phyloP scores from a whole-genome alignment of 2,797 vertebrate genomes.

The Petrocephalus sullivani region DNA sequence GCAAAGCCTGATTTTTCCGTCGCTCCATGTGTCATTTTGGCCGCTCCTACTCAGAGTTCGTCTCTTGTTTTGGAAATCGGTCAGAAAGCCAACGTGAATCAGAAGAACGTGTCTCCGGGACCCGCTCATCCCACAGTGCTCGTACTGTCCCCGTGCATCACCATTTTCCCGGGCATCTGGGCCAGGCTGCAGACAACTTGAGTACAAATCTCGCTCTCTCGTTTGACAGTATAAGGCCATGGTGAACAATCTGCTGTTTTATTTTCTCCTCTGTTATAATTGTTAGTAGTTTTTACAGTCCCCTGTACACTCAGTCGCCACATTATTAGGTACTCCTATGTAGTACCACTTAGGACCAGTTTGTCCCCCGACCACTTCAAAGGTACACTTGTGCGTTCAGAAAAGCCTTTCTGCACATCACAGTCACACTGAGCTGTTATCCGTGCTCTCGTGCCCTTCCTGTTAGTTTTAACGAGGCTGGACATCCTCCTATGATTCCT shows the following conservation, averaged over 20 bases:
- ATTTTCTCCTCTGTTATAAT: conserved; percentile 2
- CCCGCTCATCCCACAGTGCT: conserved; percentile 51
- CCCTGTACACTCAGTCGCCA: background rate
- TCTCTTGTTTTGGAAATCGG: conserved; percentile 22
- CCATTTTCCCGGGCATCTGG: conserved; percentile 28
- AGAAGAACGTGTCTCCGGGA: conserved; percentile 38
- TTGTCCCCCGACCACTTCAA: background rate
- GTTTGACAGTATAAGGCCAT: conserved; percentile 57
- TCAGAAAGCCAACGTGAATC: conserved; percentile 36
- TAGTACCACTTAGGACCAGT: background rate
- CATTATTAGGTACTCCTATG: background rate
- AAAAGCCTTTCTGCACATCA: background rate
- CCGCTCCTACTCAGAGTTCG: conserved; percentile 18
- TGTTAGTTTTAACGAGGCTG: background rate
- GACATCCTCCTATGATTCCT: background rate
- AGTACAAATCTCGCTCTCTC: conserved; percentile 37
- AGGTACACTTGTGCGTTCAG: background rate
- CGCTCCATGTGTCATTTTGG: conserved; percentile 19
- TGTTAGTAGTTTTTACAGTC: conserved; percentile 5
- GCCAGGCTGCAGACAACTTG: conserved; percentile 32
- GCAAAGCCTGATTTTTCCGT: conserved; percentile 24
- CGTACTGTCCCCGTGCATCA: conserved; percentile 35
- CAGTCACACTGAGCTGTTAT: background rate
- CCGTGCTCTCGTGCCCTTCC: background rate
- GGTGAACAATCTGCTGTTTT: conserved; percentile 40